phyloP scores from a whole-genome alignment of 1,140 invertebrate species.

The Zaprionus gabonicus region DNA sequence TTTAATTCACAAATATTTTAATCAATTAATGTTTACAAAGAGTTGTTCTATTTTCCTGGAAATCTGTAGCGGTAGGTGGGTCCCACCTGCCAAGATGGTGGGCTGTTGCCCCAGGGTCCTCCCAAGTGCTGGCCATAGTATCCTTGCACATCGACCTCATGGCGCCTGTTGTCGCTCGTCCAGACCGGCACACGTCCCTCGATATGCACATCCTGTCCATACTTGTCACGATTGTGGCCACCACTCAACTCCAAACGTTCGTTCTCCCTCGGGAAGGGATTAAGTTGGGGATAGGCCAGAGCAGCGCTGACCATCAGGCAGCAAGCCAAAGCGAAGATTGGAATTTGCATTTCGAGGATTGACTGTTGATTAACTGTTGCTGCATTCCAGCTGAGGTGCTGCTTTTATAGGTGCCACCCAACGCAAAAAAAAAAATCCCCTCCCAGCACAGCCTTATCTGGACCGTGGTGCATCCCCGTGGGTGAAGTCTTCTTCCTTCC shows the following conservation, averaged over 20 bases:
- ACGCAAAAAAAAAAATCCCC: background rate
- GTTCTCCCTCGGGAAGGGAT: conserved; percentile 9
- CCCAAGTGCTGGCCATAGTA: conserved; percentile 62
- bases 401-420: conserved; percentile 33
- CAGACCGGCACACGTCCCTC: conserved; percentile 51
- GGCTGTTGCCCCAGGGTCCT: conserved; percentile 61
- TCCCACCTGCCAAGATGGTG: conserved; percentile 26
- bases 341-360: conserved; percentile 26
- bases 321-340: conserved; percentile 29
- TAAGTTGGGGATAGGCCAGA: conserved; percentile 15
- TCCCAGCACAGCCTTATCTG: conserved; percentile 15
- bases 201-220: conserved; percentile 46
- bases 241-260: conserved; percentile 43
- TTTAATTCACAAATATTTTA: background rate
- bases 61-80: conserved; percentile 44
- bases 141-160: conserved; percentile 53
- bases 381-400: background rate
- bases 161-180: conserved; percentile 64
- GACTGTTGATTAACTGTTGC: conserved; percentile 30
- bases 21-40: background rate
- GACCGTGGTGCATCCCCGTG: conserved; percentile 31
- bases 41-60: no score
- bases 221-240: conserved; percentile 43
- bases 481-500: conserved; percentile 15
- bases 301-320: conserved; percentile 12